Percentiles rank a stretch among this genome's conserved stretches.
Conservation (phyloP, 2,888 invertebrate species). For the Lepidochrysops patricia region DNA sequence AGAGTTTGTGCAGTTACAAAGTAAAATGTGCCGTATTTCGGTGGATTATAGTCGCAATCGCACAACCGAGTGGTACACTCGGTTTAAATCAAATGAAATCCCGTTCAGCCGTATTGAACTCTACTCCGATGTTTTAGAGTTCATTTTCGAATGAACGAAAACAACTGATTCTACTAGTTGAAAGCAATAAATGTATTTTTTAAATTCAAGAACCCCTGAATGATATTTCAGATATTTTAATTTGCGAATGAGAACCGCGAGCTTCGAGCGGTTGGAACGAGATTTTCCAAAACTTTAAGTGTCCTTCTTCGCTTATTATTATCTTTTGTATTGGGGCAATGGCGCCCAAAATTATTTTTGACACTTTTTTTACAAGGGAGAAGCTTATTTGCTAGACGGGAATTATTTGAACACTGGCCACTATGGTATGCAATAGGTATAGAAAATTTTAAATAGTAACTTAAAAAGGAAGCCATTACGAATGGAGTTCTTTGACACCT, state of each 20-base stretch:
- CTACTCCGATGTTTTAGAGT: not conserved
- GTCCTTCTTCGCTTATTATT: not conserved
- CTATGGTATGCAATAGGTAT: no score
- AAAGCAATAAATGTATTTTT: constrained; percentile 13
- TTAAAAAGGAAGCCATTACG: no score
- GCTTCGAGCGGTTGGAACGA: not conserved
- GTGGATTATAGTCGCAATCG: constrained; percentile 26
- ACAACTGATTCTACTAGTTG: constrained; percentile 1
- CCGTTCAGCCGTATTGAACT: not conserved
- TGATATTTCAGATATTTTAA: constrained; percentile 10
- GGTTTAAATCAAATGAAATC: constrained; percentile 14
- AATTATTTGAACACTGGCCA: no score
- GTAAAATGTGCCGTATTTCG: constrained; percentile 23
- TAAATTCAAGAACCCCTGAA: constrained; percentile 10
- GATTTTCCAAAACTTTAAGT: not conserved
- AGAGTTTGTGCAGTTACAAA: constrained; percentile 26
- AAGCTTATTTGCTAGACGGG: no score
- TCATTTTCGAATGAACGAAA: not conserved
- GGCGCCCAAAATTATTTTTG: no score
- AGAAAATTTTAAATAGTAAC: no score
- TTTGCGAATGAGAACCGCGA: not conserved
- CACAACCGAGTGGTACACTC: constrained; percentile 12
- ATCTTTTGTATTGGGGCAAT: not conserved
- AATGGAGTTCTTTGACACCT: no score
- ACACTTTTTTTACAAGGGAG: no score